Conservation (phyloP, 1,140 invertebrate genomes). For the Danaus melanippus region DNA sequence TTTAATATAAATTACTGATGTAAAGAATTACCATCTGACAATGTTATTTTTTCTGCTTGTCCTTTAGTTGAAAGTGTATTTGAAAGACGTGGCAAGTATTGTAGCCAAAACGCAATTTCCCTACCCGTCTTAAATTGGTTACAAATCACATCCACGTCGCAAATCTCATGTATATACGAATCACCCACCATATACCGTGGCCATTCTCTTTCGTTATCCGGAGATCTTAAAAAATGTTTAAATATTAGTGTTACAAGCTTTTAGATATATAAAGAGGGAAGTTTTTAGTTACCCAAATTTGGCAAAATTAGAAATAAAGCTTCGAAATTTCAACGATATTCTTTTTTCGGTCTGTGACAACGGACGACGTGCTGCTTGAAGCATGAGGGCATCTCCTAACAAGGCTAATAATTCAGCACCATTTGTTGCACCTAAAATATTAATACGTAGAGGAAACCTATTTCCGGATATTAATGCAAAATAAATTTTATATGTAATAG, state of each 20-base stretch:
- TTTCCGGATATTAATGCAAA: background rate
- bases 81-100: constrained; percentile 54
- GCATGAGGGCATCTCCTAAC: constrained; percentile 76
- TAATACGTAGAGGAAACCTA: background rate
- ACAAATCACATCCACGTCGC: constrained; percentile 18
- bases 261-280: background rate
- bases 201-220: constrained; percentile 73
- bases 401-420: constrained; percentile 77
- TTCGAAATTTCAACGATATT: constrained; percentile 72
- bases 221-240: constrained; percentile 64
- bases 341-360: constrained; percentile 73
- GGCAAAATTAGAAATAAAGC: constrained; percentile 75
- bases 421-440: constrained; percentile 72
- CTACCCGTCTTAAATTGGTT: constrained; percentile 24
- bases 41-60: constrained; percentile 41
- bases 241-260: background rate
- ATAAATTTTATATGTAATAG: background rate
- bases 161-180: constrained; percentile 47
- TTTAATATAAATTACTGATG: constrained; percentile 6
- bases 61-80: constrained; percentile 28
- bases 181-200: constrained; percentile 70
- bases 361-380: constrained; percentile 73
- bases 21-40: constrained; percentile 35
- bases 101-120: constrained; percentile 56
- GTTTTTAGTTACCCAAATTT: constrained; percentile 72